Evolutionary conservation across 2,888 invertebrate genomes (phyloP).

Genomic region (Cataglyphis livida): DNA sequence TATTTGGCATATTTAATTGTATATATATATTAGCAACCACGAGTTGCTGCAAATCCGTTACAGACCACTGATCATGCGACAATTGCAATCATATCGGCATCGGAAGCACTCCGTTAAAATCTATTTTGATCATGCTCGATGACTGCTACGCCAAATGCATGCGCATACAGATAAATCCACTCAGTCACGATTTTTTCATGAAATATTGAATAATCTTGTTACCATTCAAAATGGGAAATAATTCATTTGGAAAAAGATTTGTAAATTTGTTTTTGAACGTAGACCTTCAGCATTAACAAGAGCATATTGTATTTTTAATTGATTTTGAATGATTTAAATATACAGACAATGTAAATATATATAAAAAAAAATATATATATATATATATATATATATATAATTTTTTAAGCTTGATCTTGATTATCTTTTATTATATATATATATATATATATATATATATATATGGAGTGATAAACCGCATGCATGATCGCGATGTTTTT

Average conservation of each 20-base stretch:
- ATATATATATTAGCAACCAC: constrained; percentile 71
- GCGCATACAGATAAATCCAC: constrained; percentile 14
- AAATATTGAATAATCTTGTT: constrained; percentile 40
- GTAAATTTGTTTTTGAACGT: background rate
- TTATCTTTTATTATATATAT: too few relatives aligned
- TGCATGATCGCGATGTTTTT: too few relatives aligned
- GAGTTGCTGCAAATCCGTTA: constrained; percentile 65
- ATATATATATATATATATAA: too few relatives aligned
- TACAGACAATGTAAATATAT: background rate
- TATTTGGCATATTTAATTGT: constrained; percentile 18
- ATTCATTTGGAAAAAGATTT: constrained; percentile 18
- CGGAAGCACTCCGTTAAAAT: constrained; percentile 62
- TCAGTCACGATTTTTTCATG: constrained; percentile 31
- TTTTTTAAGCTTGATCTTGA: too few relatives aligned
- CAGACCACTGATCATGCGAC: constrained; percentile 58
- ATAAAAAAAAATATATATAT: background rate
- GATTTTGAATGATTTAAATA: background rate
- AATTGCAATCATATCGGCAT: constrained; percentile 61
- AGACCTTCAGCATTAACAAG: background rate
- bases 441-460: too few relatives aligned
- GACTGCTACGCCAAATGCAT: constrained; percentile 45
- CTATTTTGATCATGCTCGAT: constrained; percentile 63
- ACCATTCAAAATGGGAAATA: constrained; percentile 13
- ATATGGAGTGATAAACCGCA: too few relatives aligned
- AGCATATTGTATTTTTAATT: constrained; percentile 5